A percentile compares a stretch with the other conserved stretches of the same genome.
These are phyloP conservation scores for Heterohyrax brucei DNA, from an alignment of 2,797 vertebrate genomes.

Conservation along the genomic window DNA sequence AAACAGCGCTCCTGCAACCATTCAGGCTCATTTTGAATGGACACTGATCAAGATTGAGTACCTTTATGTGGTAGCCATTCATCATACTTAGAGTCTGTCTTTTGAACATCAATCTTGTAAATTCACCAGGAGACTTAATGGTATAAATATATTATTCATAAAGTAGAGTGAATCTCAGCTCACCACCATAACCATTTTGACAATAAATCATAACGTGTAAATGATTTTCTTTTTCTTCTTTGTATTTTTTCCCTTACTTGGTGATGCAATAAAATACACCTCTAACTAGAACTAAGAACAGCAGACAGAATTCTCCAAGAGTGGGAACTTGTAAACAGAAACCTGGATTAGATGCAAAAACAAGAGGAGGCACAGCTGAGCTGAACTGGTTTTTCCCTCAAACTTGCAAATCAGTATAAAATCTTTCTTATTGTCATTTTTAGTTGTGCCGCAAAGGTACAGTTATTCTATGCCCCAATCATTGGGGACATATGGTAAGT, in stretches of 20 bases:
- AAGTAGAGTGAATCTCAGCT: slow-evolving; percentile 80
- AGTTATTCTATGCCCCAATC: slow-evolving; percentile 3
- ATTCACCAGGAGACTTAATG: slow-evolving; percentile 80
- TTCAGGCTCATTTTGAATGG: slow-evolving; percentile 64
- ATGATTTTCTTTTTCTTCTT: slow-evolving; percentile 7
- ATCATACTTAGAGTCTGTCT: slow-evolving; percentile 84
- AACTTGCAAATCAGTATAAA: background rate
- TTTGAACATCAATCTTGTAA: slow-evolving; percentile 84
- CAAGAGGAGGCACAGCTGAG: background rate
- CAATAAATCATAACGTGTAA: slow-evolving; percentile 82
- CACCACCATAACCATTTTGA: slow-evolving; percentile 80
- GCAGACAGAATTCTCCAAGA: slow-evolving; percentile 62
- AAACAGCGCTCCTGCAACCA: background rate
- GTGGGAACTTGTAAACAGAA: slow-evolving; percentile 24
- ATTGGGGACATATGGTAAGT: background rate
- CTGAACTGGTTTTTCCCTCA: slow-evolving; percentile 28
- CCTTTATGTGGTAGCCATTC: slow-evolving; percentile 75
- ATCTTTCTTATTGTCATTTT: slow-evolving; percentile 12
- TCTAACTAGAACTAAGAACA: slow-evolving; percentile 40
- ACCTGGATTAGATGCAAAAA: slow-evolving; percentile 45
- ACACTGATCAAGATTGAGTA: slow-evolving; percentile 82
- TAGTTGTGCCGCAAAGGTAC: background rate
- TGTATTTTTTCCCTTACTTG: slow-evolving; percentile 49
- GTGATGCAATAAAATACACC: slow-evolving; percentile 61
- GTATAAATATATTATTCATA: slow-evolving; percentile 87